Conservation (phyloP, 2,797 vertebrate species). For the Enteromius unitaeniatus region DNA sequence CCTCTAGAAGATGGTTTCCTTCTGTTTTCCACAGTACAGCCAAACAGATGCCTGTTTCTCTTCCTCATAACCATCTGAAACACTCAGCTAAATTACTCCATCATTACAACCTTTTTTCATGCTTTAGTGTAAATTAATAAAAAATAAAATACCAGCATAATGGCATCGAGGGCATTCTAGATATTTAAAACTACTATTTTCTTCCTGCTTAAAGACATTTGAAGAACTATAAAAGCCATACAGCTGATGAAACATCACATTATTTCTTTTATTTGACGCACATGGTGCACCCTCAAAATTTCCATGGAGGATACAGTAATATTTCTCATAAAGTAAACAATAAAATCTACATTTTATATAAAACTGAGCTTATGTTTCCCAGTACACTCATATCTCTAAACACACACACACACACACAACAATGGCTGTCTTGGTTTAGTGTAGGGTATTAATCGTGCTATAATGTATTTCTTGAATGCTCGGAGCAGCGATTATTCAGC, state of each 20-base stretch:
- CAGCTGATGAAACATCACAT: background rate
- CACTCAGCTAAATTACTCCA: background rate
- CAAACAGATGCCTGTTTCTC: constrained; percentile 2
- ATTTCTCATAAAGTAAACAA: constrained; percentile 13
- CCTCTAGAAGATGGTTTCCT: constrained; percentile 32
- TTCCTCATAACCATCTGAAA: constrained; percentile 5
- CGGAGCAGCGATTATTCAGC: constrained; percentile 61
- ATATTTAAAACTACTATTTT: background rate
- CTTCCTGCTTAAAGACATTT: background rate
- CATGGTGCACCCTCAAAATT: background rate
- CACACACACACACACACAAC: background rate
- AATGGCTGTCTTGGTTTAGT: background rate
- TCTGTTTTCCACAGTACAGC: background rate
- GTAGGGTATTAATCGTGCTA: background rate
- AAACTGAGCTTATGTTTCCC: background rate
- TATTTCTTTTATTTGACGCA: background rate
- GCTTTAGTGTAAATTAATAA: background rate
- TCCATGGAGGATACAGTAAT: constrained; percentile 7
- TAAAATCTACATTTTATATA: background rate
- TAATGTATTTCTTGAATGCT: constrained; percentile 8
- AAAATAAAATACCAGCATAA: background rate
- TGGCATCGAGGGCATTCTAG: background rate
- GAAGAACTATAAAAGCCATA: background rate
- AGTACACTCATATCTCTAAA: background rate
- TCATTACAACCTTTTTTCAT: background rate